Percentiles rank a stretch among this genome's conserved stretches.
phyloP scores from a whole-genome alignment of 2,888 invertebrate genomes.

The Hoplodrina blanda region DNA sequence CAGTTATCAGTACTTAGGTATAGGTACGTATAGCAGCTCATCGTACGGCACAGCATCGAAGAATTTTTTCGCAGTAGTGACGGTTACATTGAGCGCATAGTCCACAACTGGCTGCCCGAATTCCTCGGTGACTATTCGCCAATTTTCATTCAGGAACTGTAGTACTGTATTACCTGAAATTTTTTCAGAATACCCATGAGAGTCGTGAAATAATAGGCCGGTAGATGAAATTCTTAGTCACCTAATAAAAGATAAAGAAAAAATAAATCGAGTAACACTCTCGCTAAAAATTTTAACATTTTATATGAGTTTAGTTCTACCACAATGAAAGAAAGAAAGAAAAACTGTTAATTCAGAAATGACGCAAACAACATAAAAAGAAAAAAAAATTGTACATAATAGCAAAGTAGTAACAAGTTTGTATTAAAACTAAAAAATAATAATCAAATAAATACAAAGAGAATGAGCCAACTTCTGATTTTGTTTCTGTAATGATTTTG shows the following conservation, averaged over 20 bases:
- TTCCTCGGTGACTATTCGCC: conserved; percentile 87
- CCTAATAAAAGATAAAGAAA: background rate
- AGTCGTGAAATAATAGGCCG: background rate
- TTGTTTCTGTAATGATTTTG: too few species aligned
- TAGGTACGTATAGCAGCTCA: conserved; percentile 84
- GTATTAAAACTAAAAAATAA: too few species aligned
- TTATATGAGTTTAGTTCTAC: too few species aligned
- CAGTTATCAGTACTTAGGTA: conserved; percentile 81
- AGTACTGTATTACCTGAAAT: conserved; percentile 86
- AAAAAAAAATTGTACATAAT: too few species aligned
- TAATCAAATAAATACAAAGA: too few species aligned
- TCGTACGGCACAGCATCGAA: conserved; percentile 87
- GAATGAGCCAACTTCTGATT: too few species aligned
- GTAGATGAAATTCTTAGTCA: background rate
- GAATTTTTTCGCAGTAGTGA: conserved; percentile 85
- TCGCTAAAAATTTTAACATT: too few species aligned
- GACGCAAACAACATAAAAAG: too few species aligned
- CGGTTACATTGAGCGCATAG: conserved; percentile 85
- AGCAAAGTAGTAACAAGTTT: too few species aligned
- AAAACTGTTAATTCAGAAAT: too few species aligned
- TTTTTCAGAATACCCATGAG: conserved; percentile 16
- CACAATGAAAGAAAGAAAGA: too few species aligned
- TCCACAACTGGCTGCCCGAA: conserved; percentile 88
- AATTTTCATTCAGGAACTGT: conserved; percentile 87
- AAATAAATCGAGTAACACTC: background rate